These are phyloP conservation scores for Cephalotes varians DNA, from an alignment of 2,888 invertebrate genomes.

Conservation along the genomic window DNA sequence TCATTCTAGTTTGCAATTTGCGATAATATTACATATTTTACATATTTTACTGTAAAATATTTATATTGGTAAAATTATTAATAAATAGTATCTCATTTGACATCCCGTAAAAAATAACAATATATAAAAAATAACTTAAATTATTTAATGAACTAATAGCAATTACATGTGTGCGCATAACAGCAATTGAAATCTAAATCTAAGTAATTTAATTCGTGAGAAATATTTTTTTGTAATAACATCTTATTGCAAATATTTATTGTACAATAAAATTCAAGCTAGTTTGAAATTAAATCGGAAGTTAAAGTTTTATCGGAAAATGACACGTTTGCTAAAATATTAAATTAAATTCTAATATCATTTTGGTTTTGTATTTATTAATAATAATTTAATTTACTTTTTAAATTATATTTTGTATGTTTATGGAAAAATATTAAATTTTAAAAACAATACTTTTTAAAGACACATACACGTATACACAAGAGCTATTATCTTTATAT, in stretches of 20 bases:
- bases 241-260: not conserved
- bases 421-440: not conserved
- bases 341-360: not conserved
- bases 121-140: not conserved
- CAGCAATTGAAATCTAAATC: not conserved
- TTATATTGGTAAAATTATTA: not conserved
- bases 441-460: not conserved
- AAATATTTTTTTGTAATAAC: not conserved
- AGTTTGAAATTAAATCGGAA: not conserved
- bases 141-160: not conserved
- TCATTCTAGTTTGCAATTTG: not conserved
- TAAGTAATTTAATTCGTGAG: not conserved
- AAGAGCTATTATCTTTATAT: not conserved
- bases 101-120: not conserved
- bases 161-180: not conserved
- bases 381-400: too few relatives aligned
- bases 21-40: not conserved
- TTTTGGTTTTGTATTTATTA: not conserved
- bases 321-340: not conserved
- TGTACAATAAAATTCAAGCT: not conserved
- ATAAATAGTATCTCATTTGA: not conserved
- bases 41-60: not conserved
- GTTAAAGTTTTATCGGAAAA: slow-evolving; percentile 1
- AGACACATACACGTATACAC: not conserved
- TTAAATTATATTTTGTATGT: not conserved